Conservation (phyloP, 2,797 vertebrate genomes). For the Danio aesculapii region DNA sequence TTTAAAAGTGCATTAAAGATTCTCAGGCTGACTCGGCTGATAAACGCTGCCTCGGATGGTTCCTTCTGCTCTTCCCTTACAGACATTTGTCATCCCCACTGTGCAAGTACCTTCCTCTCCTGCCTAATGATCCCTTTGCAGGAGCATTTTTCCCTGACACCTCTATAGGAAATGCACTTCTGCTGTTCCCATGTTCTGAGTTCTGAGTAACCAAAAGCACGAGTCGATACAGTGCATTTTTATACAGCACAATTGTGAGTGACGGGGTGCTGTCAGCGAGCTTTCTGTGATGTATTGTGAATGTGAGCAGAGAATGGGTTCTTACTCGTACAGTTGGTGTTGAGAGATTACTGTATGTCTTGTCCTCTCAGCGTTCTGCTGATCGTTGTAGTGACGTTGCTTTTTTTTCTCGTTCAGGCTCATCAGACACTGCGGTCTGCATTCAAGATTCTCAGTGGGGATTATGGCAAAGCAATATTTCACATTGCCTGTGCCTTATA, state of each 20-base stretch:
- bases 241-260: constrained; percentile 23
- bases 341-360: constrained; percentile 31
- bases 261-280: constrained; percentile 9
- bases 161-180: constrained; percentile 26
- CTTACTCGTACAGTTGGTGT: background rate
- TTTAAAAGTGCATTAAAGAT: constrained; percentile 63
- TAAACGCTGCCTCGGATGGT: constrained; percentile 56
- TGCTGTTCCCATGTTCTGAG: constrained; percentile 12
- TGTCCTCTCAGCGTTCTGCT: constrained; percentile 30
- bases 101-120: constrained; percentile 62
- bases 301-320: constrained; percentile 3
- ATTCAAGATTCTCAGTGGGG: constrained; percentile 26
- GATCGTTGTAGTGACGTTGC: constrained; percentile 28
- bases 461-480: constrained; percentile 7
- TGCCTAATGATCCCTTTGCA: constrained; percentile 65
- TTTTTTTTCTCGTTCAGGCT: constrained; percentile 37
- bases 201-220: constrained; percentile 16
- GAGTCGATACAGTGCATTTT: background rate
- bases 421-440: constrained; percentile 49
- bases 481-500: background rate
- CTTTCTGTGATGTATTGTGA: constrained; percentile 41
- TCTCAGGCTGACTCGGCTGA: constrained; percentile 54
- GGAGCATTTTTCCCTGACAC: constrained; percentile 17
- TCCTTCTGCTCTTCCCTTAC: constrained; percentile 49
- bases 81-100: constrained; percentile 66